These are phyloP conservation scores for Erinaceus europaeus DNA, from an alignment of 2,113 vertebrate species.

Conservation along the genomic window DNA sequence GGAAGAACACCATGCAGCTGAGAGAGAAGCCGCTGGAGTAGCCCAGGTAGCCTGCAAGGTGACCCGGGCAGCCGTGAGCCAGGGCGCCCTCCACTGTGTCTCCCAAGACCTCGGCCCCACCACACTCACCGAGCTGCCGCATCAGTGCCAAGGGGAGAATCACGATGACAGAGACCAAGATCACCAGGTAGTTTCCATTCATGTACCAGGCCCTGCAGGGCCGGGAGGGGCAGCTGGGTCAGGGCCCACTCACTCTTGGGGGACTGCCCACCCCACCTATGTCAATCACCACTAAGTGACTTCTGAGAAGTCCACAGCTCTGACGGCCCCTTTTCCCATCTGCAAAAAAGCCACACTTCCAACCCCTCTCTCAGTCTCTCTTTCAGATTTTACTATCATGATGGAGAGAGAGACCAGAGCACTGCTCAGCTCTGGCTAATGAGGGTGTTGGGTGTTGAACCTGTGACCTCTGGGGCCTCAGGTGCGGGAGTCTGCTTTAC, in stretches of 20 bases:
- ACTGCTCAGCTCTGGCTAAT: no score
- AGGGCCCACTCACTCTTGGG: not conserved
- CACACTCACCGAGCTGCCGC: slow-evolving; percentile 95
- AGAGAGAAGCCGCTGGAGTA: slow-evolving; percentile 98
- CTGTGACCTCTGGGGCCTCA: no score
- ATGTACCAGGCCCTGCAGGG: slow-evolving; percentile 92
- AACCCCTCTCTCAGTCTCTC: no score
- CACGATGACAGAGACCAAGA: slow-evolving; percentile 89
- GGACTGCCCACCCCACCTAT: no score
- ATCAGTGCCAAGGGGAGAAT: slow-evolving; percentile 96
- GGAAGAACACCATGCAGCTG: slow-evolving; percentile 98
- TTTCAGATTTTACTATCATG: no score
- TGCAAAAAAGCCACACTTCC: not conserved
- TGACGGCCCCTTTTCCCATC: not conserved
- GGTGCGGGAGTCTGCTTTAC: no score
- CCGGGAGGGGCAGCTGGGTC: slow-evolving; percentile 26
- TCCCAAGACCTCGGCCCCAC: not conserved
- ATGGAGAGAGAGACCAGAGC: no score
- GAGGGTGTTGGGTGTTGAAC: no score
- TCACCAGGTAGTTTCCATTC: slow-evolving; percentile 97
- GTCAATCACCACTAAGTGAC: not conserved
- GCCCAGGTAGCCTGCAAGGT: slow-evolving; percentile 92
- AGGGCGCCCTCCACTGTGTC: not conserved
- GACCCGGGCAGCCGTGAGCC: slow-evolving; percentile 13
- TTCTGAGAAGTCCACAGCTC: not conserved